Evolutionary conservation across 2,888 invertebrate species (phyloP).

Genomic region (Thymelicus lineola): DNA sequence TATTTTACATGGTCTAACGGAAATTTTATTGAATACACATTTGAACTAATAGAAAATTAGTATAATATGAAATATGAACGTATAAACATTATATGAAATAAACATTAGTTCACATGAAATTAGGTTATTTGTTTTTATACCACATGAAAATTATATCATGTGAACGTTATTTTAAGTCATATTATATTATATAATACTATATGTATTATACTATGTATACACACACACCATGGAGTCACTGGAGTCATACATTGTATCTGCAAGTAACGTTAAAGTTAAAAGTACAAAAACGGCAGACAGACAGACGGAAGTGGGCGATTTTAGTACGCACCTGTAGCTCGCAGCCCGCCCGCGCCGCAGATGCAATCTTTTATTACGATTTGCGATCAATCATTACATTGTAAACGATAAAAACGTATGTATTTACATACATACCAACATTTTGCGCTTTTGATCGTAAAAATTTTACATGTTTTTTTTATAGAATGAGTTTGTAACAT

Average conservation of each 20-base stretch:
- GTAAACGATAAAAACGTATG: conserved; percentile 33
- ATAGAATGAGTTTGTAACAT: no score
- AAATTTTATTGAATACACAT: no score
- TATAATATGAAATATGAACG: no score
- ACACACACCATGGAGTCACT: background rate
- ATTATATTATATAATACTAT: no score
- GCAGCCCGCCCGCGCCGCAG: conserved; percentile 4
- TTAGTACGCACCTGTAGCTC: conserved; percentile 57
- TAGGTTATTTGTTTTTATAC: no score
- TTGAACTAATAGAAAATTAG: no score
- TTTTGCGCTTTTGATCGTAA: conserved; percentile 37
- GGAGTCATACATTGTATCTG: background rate
- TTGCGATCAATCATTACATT: conserved; percentile 36
- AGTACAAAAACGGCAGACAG: conserved; percentile 27
- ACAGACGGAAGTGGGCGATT: conserved; percentile 59
- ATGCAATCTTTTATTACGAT: conserved; percentile 35
- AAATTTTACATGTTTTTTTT: background rate
- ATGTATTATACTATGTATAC: no score
- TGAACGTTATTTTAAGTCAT: no score
- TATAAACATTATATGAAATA: no score
- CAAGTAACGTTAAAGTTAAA: background rate
- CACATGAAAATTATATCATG: no score
- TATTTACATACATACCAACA: background rate
- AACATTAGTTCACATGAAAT: no score
- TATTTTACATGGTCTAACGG: no score